A percentile compares a stretch with the other conserved stretches of the same genome.
Evolutionary conservation across 2,888 invertebrate genomes (phyloP).

Genomic region (Rhodophaea formosa): DNA sequence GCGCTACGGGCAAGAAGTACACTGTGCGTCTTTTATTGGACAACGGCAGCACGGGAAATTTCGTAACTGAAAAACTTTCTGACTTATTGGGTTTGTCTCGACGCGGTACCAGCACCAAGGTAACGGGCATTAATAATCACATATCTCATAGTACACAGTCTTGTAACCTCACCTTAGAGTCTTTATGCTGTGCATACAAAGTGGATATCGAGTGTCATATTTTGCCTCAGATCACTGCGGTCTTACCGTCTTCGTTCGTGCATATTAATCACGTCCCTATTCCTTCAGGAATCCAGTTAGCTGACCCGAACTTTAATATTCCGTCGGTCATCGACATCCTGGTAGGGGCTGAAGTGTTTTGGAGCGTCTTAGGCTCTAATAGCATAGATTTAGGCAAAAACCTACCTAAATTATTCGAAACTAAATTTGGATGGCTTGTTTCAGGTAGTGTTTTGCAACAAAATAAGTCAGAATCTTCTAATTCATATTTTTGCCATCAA

Average conservation of each 20-base stretch:
- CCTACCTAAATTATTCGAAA: conserved; percentile 13
- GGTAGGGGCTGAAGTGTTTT: conserved; percentile 20
- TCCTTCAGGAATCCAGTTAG: conserved; percentile 21
- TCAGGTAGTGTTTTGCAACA: not conserved
- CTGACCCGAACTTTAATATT: conserved; percentile 30
- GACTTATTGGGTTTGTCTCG: no score
- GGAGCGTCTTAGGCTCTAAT: conserved; percentile 14
- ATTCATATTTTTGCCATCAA: not conserved
- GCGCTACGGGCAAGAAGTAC: conserved; percentile 1
- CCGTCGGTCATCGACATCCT: no score
- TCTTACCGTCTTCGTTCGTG: conserved; percentile 23
- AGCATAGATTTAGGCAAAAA: conserved; percentile 20
- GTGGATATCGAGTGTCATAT: conserved; percentile 17
- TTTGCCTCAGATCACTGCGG: conserved; percentile 20
- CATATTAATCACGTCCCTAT: conserved; percentile 14
- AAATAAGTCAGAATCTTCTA: not conserved
- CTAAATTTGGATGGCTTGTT: not conserved
- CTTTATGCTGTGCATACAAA: conserved; percentile 7
- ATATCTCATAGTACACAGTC: conserved; percentile 25
- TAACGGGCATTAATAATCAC: no score
- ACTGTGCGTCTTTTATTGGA: not conserved
- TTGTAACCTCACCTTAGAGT: conserved; percentile 20
- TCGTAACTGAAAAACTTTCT: no score
- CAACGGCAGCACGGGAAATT: conserved; percentile 1
- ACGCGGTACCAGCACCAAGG: no score